Percentiles rank a stretch among this genome's conserved stretches.
Evolutionary conservation across 2,888 invertebrate species (phyloP).

Genomic region (Oscheius onirici): DNA sequence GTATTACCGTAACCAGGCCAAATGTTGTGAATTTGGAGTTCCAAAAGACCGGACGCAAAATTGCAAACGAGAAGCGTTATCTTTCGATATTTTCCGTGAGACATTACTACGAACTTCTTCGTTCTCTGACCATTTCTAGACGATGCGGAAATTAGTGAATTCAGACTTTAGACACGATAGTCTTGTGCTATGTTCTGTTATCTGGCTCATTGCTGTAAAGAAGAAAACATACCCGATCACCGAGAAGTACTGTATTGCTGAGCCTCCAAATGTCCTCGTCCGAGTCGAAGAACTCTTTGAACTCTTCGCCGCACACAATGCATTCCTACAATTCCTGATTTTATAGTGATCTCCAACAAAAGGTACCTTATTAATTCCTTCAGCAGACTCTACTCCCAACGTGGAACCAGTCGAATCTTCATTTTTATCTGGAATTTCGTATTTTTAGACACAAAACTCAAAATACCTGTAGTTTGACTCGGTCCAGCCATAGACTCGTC

Average conservation of each 20-base stretch:
- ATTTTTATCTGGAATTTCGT: not conserved
- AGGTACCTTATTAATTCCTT: constrained; percentile 11
- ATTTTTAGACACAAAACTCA: not conserved
- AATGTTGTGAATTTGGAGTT: too few relatives aligned
- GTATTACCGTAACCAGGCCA: too few relatives aligned
- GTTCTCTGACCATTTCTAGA: too few relatives aligned
- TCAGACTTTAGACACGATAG: too few relatives aligned
- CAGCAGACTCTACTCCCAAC: constrained; percentile 11
- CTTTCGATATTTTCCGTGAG: too few relatives aligned
- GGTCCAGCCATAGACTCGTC: constrained; percentile 21
- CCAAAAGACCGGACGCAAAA: too few relatives aligned
- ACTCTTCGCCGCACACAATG: constrained; percentile 89
- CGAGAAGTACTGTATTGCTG: constrained; percentile 47
- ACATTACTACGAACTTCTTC: too few relatives aligned
- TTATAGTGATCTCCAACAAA: not conserved
- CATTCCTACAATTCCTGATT: constrained; percentile 77
- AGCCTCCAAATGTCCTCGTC: constrained; percentile 98
- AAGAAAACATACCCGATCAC: constrained; percentile 46
- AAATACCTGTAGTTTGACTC: constrained; percentile 1
- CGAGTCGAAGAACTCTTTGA: constrained; percentile 94
- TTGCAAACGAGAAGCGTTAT: not conserved
- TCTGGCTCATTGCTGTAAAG: not conserved
- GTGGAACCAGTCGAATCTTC: not conserved
- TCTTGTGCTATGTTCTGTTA: too few relatives aligned
- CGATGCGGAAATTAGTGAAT: too few relatives aligned